These are phyloP conservation scores for Ochotona princeps DNA, from an alignment of 2,113 vertebrate genomes.

Conservation along the genomic window DNA sequence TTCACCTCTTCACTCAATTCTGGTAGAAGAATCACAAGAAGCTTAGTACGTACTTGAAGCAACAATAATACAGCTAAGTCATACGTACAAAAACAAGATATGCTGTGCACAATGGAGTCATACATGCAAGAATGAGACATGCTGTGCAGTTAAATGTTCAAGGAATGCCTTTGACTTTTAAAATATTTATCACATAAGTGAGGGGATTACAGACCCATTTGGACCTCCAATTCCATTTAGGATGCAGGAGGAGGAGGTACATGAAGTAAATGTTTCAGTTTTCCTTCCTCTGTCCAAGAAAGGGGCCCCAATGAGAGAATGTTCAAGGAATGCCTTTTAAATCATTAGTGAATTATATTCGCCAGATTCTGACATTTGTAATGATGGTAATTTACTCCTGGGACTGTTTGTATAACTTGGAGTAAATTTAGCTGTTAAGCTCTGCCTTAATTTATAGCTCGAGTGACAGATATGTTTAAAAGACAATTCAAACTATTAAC, in stretches of 20 bases:
- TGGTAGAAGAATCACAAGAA: background rate
- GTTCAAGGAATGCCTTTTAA: conserved; percentile 12
- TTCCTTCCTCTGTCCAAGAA: too few relatives aligned
- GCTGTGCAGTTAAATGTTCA: too few relatives aligned
- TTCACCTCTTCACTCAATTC: conserved; percentile 7
- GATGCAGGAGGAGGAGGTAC: too few relatives aligned
- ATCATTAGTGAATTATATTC: conserved; percentile 41
- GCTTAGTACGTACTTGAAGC: background rate
- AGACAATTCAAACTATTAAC: background rate
- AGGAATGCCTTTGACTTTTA: too few relatives aligned
- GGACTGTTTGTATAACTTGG: conserved; percentile 36
- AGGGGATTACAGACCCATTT: too few relatives aligned
- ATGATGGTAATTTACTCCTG: conserved; percentile 35
- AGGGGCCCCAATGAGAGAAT: too few relatives aligned
- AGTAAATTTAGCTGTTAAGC: conserved; percentile 14
- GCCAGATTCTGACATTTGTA: conserved; percentile 35
- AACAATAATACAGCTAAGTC: background rate
- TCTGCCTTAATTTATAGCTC: background rate
- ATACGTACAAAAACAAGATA: background rate
- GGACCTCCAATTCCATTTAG: too few relatives aligned
- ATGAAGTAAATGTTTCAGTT: too few relatives aligned
- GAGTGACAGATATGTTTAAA: conserved; percentile 5
- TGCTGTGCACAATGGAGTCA: too few relatives aligned
- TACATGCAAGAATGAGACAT: too few relatives aligned
- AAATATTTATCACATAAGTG: too few relatives aligned